These are phyloP conservation scores for Axea sp. DNA, from an alignment of 2,888 invertebrate species.

Conservation along the genomic window DNA sequence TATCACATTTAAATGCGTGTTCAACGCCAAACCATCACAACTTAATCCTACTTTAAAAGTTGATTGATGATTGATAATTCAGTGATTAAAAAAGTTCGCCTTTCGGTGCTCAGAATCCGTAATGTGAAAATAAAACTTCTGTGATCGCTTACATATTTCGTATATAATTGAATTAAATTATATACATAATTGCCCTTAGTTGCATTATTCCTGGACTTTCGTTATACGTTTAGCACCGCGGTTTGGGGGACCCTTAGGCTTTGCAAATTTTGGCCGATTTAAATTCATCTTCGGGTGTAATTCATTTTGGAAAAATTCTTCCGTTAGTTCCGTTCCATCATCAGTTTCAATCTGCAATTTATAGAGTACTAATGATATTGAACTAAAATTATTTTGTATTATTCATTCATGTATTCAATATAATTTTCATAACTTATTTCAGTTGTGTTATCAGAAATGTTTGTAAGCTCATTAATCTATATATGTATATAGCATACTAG, in stretches of 20 bases:
- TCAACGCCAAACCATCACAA: slow-evolving; percentile 20
- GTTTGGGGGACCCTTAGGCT: slow-evolving; percentile 97
- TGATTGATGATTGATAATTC: slow-evolving; percentile 16
- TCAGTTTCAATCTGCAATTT: slow-evolving; percentile 80
- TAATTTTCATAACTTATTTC: too few relatives aligned
- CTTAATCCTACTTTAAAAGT: slow-evolving; percentile 23
- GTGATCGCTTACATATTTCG: slow-evolving; percentile 2
- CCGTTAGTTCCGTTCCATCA: slow-evolving; percentile 92
- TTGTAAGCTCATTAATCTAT: too few relatives aligned
- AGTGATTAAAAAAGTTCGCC: slow-evolving; percentile 1
- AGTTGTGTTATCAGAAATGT: too few relatives aligned
- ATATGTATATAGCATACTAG: too few relatives aligned
- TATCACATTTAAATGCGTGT: slow-evolving; percentile 50
- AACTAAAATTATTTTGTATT: too few relatives aligned
- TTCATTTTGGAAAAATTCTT: slow-evolving; percentile 94
- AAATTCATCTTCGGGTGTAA: slow-evolving; percentile 95
- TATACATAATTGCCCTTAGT: slow-evolving; percentile 16
- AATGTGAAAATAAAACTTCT: slow-evolving; percentile 24
- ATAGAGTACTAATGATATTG: too few relatives aligned
- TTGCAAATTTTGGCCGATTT: slow-evolving; percentile 94
- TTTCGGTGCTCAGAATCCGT: slow-evolving; percentile 57
- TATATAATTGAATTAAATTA: slow-evolving; percentile 21
- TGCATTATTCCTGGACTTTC: slow-evolving; percentile 80
- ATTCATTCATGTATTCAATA: too few relatives aligned
- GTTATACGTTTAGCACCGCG: slow-evolving; percentile 94